A percentile compares a stretch with the other conserved stretches of the same genome.
These are phyloP conservation scores for Montipora cactus DNA, from an alignment of 64 coral and sea anemone species.

Conservation along the genomic window DNA sequence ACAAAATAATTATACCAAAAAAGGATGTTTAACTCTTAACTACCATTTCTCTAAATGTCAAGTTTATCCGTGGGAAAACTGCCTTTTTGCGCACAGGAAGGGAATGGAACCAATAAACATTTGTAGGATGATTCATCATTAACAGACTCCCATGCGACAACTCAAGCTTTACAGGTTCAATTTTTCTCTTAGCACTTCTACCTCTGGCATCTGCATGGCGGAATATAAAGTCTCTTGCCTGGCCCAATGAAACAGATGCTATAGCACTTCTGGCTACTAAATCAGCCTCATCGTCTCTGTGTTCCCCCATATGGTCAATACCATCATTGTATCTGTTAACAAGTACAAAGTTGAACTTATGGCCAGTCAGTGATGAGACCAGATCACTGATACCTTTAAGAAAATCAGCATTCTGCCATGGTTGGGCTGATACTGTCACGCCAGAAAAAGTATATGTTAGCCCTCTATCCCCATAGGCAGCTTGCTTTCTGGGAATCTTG, in stretches of 20 bases:
- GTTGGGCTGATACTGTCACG: constrained; percentile 71
- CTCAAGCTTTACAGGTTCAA: constrained; percentile 85
- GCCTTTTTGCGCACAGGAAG: constrained; percentile 80
- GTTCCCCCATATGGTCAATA: constrained; percentile 91
- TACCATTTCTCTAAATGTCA: constrained; percentile 91
- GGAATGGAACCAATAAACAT: constrained; percentile 89
- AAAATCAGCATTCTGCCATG: constrained; percentile 75
- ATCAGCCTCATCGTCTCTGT: constrained; percentile 87
- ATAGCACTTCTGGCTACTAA: constrained; percentile 70
- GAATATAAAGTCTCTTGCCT: constrained; percentile 90
- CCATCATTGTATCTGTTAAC: constrained; percentile 95
- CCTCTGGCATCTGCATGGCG: constrained; percentile 83
- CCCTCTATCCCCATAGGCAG: constrained; percentile 85
- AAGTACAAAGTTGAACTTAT: constrained; percentile 90
- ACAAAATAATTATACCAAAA: not conserved
- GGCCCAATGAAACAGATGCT: constrained; percentile 84
- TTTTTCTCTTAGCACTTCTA: constrained; percentile 46
- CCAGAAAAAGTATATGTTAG: constrained; percentile 87
- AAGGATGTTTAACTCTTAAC: not conserved
- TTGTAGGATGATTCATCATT: constrained; percentile 93
- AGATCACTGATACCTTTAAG: constrained; percentile 58
- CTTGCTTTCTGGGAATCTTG: constrained; percentile 79
- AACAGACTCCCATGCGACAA: constrained; percentile 80
- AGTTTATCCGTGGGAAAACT: constrained; percentile 69
- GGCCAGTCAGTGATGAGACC: constrained; percentile 35